phyloP scores from a whole-genome alignment of 37 sponge, comb jelly and placozoan species.

The Cliona cf. orientalis region DNA sequence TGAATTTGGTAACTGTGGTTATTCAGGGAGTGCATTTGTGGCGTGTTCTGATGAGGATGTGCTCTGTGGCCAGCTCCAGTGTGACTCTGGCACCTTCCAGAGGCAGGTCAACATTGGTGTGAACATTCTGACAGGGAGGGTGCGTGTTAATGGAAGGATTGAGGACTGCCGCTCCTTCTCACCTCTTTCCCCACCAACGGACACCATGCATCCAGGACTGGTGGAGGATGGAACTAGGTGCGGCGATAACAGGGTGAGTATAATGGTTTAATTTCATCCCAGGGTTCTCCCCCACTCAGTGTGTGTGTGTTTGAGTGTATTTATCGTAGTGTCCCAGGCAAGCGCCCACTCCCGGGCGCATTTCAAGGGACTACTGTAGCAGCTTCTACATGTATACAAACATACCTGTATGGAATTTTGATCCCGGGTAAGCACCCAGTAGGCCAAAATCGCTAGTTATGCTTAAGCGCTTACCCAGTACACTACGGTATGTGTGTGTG shows the following conservation, averaged over 20 bases:
- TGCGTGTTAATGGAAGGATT: background rate
- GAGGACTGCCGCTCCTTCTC: slow-evolving; percentile 30
- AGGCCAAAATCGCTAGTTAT: too few species aligned
- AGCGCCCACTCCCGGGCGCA: too few species aligned
- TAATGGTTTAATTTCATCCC: background rate
- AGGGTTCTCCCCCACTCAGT: too few species aligned
- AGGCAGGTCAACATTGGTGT: background rate
- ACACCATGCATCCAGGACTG: slow-evolving; percentile 50
- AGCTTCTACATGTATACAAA: too few species aligned
- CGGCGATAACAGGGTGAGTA: slow-evolving; percentile 44
- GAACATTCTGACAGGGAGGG: background rate
- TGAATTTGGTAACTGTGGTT: slow-evolving; percentile 65
- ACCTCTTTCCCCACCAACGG: slow-evolving; percentile 12
- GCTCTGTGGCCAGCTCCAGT: slow-evolving; percentile 61
- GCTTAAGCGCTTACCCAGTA: background rate
- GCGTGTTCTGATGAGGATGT: slow-evolving; percentile 51
- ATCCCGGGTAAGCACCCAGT: too few species aligned
- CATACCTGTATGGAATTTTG: too few species aligned
- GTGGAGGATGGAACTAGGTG: slow-evolving; percentile 66
- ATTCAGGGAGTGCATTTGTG: slow-evolving; percentile 1
- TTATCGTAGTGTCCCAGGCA: background rate
- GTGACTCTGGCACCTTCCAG: slow-evolving; percentile 8
- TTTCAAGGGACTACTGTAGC: too few species aligned
- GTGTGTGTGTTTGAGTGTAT: background rate
- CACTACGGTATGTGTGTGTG: too few species aligned